Base-by-base conservation (phyloP, 2,888 invertebrate species). In the Cenopis cana region DNA sequence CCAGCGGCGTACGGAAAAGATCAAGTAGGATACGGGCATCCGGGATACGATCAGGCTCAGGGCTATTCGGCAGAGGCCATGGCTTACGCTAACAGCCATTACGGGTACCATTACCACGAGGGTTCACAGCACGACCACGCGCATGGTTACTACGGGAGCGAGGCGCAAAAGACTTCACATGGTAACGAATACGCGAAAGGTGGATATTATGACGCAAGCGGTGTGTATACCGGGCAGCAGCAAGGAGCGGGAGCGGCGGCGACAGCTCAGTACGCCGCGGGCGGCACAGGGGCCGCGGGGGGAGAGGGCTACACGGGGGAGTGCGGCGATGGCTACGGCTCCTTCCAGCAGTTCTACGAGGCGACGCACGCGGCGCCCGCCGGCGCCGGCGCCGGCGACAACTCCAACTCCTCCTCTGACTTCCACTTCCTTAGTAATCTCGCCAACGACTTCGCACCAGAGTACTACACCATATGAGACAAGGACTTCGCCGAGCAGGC, bases 361-460 rank as follows among this genome's bases (percentile, higher is more conserved):
- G 93, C 93, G 72, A 93, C 89, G 72, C 93, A 94, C 81, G 90
- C 93, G 69, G 85, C 94, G 6, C 91, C 93, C 49, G 76, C 79
- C 67, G 74, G 74, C 50, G 76, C 79, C 67, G 74, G 74, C 50
- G 82, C 95, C 24, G 95, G 96, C 61, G 97, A 97, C 81, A 97
- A 97, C 89, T 97, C 97, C 79, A 98, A 97, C 87, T 97, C 97
- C 85, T 98, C 98, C n/a, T 97, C 98, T 38, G 98, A 98, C 89
- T 98, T 98, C 90, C 98, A 98, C 89, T 98, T 98, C 88, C 94
- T 98, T 75, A 97, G 98, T 90, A 98, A 97, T 87, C 94, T 98
- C 83, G 97, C 98, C 75, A 98, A 98, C 87, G 98, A 98, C 87
- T 98, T 98, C 87, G 97, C 97, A 20, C 98, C 98, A 10, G 98